Percentiles rank a stretch among this genome's conserved stretches.
phyloP scores from a whole-genome alignment of 2,797 vertebrate genomes.

The Pseudopleuronectes americanus region DNA sequence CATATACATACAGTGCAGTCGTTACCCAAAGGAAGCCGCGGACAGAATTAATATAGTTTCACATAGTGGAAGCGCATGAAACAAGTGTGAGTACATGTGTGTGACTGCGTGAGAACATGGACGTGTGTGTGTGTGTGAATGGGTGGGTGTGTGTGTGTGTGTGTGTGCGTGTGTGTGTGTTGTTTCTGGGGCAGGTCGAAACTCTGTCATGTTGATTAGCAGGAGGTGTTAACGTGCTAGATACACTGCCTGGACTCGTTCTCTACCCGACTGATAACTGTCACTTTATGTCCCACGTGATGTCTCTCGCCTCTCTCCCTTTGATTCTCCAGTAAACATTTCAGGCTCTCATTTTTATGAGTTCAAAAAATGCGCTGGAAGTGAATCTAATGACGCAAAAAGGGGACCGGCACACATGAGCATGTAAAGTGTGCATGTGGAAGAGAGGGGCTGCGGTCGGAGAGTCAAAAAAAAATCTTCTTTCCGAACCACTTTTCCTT shows the following conservation, averaged over 20 bases:
- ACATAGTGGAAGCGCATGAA: constrained; percentile 19
- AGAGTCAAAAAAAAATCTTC: no score
- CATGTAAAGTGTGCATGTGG: no score
- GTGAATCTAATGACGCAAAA: background rate
- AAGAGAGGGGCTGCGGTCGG: background rate
- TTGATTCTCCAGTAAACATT: constrained; percentile 31
- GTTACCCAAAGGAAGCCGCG: background rate
- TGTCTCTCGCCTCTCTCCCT: constrained; percentile 49
- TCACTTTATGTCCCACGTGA: constrained; percentile 64
- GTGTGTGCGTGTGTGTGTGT: constrained; percentile 53
- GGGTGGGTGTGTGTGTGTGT: constrained; percentile 34
- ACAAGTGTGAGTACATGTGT: background rate
- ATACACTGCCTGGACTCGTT: constrained; percentile 79
- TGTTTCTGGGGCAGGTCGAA: constrained; percentile 82
- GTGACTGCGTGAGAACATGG: constrained; percentile 12
- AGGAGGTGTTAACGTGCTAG: constrained; percentile 83
- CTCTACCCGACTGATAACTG: constrained; percentile 82
- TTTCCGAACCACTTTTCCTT: no score
- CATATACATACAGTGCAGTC: constrained; percentile 7
- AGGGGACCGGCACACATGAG: background rate
- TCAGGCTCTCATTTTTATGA: background rate
- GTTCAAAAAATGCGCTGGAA: background rate
- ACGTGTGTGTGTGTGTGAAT: constrained; percentile 40
- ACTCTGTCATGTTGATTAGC: constrained; percentile 87
- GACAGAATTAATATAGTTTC: background rate